Evolutionary conservation across 2,797 vertebrate species (phyloP).

Genomic region (Protonibea diacanthus): DNA sequence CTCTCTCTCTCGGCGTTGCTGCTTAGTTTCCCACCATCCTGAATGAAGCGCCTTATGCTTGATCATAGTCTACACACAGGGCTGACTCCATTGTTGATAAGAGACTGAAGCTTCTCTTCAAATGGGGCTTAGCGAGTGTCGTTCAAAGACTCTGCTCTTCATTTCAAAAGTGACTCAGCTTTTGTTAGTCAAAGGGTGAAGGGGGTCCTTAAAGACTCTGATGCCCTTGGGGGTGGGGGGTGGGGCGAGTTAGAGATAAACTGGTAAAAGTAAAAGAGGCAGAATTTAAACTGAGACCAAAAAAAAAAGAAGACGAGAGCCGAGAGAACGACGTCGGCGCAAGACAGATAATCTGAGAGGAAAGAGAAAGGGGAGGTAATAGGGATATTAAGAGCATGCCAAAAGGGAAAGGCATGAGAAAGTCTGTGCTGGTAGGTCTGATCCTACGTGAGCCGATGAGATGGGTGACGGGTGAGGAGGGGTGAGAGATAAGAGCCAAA

Average conservation of each 20-base stretch:
- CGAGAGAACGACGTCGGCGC: neutral
- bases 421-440: constrained; percentile 69
- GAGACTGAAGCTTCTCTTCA: constrained; percentile 74
- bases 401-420: constrained; percentile 75
- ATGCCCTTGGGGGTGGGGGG: constrained; percentile 72
- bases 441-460: constrained; percentile 79
- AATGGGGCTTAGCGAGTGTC: constrained; percentile 71
- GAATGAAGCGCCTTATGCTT: constrained; percentile 63
- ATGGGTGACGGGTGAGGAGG: constrained; percentile 75
- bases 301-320: neutral
- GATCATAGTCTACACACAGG: constrained; percentile 64
- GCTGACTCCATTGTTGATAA: constrained; percentile 73
- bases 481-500: constrained; percentile 80
- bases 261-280: constrained; percentile 32
- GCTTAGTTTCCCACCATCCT: constrained; percentile 70
- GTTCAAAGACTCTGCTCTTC: constrained; percentile 75
- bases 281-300: constrained; percentile 17
- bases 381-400: constrained; percentile 60
- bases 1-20: constrained; percentile 24
- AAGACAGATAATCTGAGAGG: constrained; percentile 58
- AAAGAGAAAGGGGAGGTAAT: constrained; percentile 62
- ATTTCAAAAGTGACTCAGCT: constrained; percentile 79
- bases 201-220: constrained; percentile 65
- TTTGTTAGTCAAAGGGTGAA: constrained; percentile 72
- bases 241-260: constrained; percentile 55